A percentile compares a stretch with the other conserved stretches of the same genome.
These are phyloP conservation scores for Scophthalmus maximus DNA, from an alignment of 2,113 vertebrate genomes.

Conservation along the genomic window DNA sequence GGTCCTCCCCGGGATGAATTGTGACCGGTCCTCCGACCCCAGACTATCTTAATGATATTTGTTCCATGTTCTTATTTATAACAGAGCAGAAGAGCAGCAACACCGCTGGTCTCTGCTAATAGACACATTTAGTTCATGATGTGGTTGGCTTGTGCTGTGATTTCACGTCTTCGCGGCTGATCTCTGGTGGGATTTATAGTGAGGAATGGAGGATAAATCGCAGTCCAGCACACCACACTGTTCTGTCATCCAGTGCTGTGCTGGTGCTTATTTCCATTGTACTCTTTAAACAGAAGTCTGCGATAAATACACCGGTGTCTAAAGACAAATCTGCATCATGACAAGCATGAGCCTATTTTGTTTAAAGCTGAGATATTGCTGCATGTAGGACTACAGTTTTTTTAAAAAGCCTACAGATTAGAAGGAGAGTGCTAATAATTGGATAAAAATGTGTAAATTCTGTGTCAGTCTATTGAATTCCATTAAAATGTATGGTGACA, in stretches of 20 bases:
- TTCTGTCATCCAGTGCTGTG: slow-evolving; percentile 12
- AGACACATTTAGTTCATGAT: slow-evolving; percentile 34
- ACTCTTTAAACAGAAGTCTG: slow-evolving; percentile 7
- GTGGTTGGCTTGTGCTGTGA: slow-evolving; percentile 47
- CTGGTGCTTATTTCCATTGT: slow-evolving; percentile 18
- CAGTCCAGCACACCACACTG: background rate
- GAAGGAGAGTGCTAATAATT: slow-evolving; percentile 90
- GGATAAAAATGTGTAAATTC: slow-evolving; percentile 90
- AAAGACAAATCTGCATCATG: slow-evolving; percentile 21
- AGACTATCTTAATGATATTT: slow-evolving; percentile 23
- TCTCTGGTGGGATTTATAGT: slow-evolving; percentile 50
- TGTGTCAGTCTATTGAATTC: slow-evolving; percentile 96
- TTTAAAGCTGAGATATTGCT: slow-evolving; percentile 23
- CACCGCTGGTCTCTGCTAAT: slow-evolving; percentile 45
- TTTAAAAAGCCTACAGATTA: slow-evolving; percentile 85
- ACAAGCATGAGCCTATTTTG: slow-evolving; percentile 16
- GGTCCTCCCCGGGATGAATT: too few relatives aligned
- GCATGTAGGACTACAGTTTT: slow-evolving; percentile 23
- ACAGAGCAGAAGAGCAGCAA: slow-evolving; percentile 18
- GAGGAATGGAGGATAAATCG: slow-evolving; percentile 46
- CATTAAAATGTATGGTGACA: slow-evolving; percentile 98
- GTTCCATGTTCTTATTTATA: slow-evolving; percentile 40
- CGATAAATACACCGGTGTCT: background rate
- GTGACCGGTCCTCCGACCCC: too few relatives aligned
- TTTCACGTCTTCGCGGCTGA: slow-evolving; percentile 48